A percentile compares a stretch with the other conserved stretches of the same genome.
Conservation (phyloP, 1,140 invertebrate species). For the Teleopsis dalmanni region DNA sequence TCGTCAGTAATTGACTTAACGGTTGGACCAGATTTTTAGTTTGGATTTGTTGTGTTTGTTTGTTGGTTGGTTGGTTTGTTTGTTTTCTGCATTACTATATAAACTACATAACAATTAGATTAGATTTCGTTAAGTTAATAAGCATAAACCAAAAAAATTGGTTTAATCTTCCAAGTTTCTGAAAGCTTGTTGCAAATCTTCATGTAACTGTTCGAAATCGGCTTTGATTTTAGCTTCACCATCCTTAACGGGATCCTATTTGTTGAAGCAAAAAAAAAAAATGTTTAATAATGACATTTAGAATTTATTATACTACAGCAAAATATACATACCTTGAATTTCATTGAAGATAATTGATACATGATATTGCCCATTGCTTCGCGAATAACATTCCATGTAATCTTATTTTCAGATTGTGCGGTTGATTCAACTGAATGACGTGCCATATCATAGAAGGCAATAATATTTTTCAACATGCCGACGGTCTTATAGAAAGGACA, state of each 20-base stretch:
- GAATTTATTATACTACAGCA: not conserved
- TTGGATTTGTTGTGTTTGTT: not conserved
- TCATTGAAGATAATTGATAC: slow-evolving; percentile 98
- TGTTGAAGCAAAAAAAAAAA: slow-evolving; percentile 14
- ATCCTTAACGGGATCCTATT: slow-evolving; percentile 94
- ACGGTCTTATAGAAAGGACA: slow-evolving; percentile 99
- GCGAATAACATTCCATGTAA: slow-evolving; percentile 96
- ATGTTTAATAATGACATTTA: not conserved
- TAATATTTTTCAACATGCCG: slow-evolving; percentile 98
- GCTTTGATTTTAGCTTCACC: slow-evolving; percentile 95
- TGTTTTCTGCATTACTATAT: not conserved
- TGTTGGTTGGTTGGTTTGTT: not conserved
- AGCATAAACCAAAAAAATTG: slow-evolving; percentile 18
- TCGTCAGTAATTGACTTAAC: not conserved
- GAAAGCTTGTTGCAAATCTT: slow-evolving; percentile 94
- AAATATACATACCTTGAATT: slow-evolving; percentile 79
- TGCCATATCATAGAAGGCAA: slow-evolving; percentile 96
- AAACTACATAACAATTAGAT: slow-evolving; percentile 9
- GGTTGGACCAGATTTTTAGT: not conserved
- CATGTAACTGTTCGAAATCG: slow-evolving; percentile 91
- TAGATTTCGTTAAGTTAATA: slow-evolving; percentile 14
- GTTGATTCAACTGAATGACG: slow-evolving; percentile 96
- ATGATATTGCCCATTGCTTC: slow-evolving; percentile 94
- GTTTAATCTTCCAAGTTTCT: slow-evolving; percentile 93
- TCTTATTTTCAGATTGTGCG: slow-evolving; percentile 97